Evolutionary conservation across 2,113 vertebrate species (phyloP).

Genomic region (Oryzias melastigma): DNA sequence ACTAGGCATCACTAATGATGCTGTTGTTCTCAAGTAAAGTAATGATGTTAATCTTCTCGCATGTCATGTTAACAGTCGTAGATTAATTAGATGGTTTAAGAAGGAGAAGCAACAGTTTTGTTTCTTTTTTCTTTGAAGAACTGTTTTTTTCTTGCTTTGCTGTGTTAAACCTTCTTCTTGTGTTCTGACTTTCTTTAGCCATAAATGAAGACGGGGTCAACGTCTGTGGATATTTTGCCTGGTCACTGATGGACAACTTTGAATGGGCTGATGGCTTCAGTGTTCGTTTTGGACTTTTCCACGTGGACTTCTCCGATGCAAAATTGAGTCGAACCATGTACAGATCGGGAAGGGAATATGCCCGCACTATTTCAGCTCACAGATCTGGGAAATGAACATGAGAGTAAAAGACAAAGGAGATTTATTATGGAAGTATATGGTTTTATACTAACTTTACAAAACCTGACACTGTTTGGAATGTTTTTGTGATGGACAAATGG

Average conservation of each 20-base stretch:
- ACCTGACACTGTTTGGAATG: no score
- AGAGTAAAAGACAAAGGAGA: neutral
- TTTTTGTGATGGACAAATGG: no score
- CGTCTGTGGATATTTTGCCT: conserved; percentile 74
- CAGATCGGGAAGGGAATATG: conserved; percentile 77
- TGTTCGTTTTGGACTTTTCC: conserved; percentile 80
- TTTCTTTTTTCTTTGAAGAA: neutral
- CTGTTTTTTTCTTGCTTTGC: neutral
- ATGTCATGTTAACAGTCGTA: conserved; percentile 2
- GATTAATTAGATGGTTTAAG: conserved; percentile 6
- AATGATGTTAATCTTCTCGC: conserved; percentile 13
- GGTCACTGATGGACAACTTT: conserved; percentile 84
- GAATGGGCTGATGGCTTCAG: conserved; percentile 79
- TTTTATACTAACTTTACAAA: no score
- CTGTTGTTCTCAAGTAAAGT: neutral
- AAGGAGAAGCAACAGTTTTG: neutral
- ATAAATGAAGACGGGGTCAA: conserved; percentile 71
- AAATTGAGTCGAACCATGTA: conserved; percentile 70
- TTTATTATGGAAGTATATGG: neutral
- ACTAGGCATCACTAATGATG: neutral
- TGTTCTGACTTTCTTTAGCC: conserved; percentile 42
- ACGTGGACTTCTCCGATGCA: conserved; percentile 76
- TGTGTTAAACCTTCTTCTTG: neutral
- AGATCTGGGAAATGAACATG: conserved; percentile 14
- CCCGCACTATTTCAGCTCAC: conserved; percentile 74